Evolutionary conservation across 2,113 vertebrate genomes (phyloP).

Genomic region (Notarius lentiginosus): DNA sequence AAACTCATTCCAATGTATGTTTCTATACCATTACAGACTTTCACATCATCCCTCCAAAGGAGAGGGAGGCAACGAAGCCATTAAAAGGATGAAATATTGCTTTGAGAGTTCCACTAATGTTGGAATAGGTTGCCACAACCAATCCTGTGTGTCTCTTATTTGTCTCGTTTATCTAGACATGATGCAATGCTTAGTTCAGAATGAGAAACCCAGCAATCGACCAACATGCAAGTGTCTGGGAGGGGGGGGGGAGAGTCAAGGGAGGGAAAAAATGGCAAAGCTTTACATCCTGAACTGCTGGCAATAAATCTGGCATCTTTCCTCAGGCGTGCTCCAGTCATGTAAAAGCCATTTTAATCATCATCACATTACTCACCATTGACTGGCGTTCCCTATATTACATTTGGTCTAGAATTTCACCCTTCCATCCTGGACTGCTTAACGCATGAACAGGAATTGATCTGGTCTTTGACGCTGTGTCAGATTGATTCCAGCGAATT

Average conservation of each 20-base stretch:
- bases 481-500: conserved; percentile 50
- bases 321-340: conserved; percentile 44
- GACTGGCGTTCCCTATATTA: conserved; percentile 52
- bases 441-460: conserved; percentile 55
- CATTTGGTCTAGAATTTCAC: conserved; percentile 48
- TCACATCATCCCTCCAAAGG: conserved; percentile 1
- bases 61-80: conserved; percentile 11
- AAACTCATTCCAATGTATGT: conserved; percentile 14
- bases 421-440: conserved; percentile 52
- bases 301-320: conserved; percentile 54
- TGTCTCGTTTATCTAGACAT: conserved; percentile 72
- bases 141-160: conserved; percentile 56
- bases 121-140: conserved; percentile 49
- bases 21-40: conserved; percentile 25
- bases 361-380: conserved; percentile 42
- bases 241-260: neutral
- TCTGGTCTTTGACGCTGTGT: conserved; percentile 51
- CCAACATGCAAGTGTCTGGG: conserved; percentile 20
- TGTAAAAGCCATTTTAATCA: conserved; percentile 49
- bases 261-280: conserved; percentile 2
- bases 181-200: conserved; percentile 69
- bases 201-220: conserved; percentile 61
- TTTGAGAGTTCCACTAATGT: conserved; percentile 37
- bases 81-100: conserved; percentile 27
- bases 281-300: conserved; percentile 39